Evolutionary conservation across 2,113 vertebrate species (phyloP), one percentile per base, ranked within the genome.

Genomic region (Brachypteracias leptosomus): DNA sequence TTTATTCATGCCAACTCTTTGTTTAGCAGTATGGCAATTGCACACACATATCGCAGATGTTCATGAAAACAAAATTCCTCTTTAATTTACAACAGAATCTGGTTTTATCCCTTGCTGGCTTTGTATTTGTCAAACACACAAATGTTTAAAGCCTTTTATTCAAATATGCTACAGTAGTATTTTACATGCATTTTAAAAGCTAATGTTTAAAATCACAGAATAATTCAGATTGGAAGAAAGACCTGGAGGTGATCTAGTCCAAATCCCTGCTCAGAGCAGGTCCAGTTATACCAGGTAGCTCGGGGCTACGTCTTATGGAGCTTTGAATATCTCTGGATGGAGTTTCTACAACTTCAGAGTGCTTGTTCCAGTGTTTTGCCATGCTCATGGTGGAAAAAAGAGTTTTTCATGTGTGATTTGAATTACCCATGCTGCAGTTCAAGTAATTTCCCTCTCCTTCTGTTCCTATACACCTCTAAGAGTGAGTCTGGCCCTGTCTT

Each of bases 1-100:
- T 89, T 94, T 81, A 85, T 92, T 95, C 71, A 40, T 92, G 91
- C 97, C 92, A 96, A 13, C 58, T 97, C 88, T 97, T 97, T 96
- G 84, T 97, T 95, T 91, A 74, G 58, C 31, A 65, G 42, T 62
- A 18, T 63, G 47, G 58, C 66, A 76, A 42, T 78, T 88, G 79
- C 80, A 92, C 88, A 92, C 88, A 52, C 36, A 73, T 46, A 70
- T 95, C 78, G 85, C 90, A 96, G 95, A 88, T 96, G 97, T 96
- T 95, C 55, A 35, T 63, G 76, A 81, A 93, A 93, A 92, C 67
- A 84, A 85, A 76, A 93, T 85, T 84, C 91, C 57, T 58, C 7
- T 51, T 92, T 95, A 95, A 96, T 97, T 96, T 96, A 80, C 72
- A 93, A 70, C 92, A 94, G 92, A 93, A 72, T 78, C 67, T 90